These are phyloP conservation scores for Potorous gilbertii DNA, from an alignment of 2,797 vertebrate species.

Conservation along the genomic window DNA sequence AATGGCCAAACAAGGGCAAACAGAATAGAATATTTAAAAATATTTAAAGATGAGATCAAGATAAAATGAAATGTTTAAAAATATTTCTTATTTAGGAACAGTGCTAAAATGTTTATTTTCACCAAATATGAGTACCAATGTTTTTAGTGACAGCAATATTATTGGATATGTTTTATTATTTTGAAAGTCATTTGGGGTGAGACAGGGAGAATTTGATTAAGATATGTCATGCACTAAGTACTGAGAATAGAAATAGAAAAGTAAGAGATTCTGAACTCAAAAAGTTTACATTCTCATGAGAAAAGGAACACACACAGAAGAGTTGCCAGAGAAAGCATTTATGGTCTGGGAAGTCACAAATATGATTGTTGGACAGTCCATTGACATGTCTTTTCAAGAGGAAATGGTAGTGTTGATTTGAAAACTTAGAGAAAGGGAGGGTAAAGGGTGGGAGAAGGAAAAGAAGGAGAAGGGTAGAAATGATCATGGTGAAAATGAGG, in stretches of 20 bases:
- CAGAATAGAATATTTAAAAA: no score
- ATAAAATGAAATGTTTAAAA: not conserved
- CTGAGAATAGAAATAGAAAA: not conserved
- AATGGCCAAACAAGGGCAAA: not conserved
- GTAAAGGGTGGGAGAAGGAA: not conserved
- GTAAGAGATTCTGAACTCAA: not conserved
- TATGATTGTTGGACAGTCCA: not conserved
- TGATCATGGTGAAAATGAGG: not conserved
- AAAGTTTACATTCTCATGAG: not conserved
- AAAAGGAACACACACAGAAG: not conserved
- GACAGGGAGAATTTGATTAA: not conserved
- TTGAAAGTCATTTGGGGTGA: not conserved
- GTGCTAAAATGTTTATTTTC: no score
- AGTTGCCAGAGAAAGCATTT: not conserved
- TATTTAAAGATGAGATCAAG: not conserved
- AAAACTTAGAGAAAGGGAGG: not conserved
- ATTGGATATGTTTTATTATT: not conserved
- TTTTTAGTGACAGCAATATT: not conserved
- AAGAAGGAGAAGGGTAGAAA: not conserved
- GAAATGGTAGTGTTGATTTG: not conserved
- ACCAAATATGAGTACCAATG: not conserved
- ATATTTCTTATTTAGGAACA: no score
- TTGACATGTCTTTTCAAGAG: not conserved
- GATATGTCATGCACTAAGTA: not conserved
- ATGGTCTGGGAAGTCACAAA: no score